Evolutionary conservation across 2,888 invertebrate species (phyloP).

Genomic region (Anoncus sp.): DNA sequence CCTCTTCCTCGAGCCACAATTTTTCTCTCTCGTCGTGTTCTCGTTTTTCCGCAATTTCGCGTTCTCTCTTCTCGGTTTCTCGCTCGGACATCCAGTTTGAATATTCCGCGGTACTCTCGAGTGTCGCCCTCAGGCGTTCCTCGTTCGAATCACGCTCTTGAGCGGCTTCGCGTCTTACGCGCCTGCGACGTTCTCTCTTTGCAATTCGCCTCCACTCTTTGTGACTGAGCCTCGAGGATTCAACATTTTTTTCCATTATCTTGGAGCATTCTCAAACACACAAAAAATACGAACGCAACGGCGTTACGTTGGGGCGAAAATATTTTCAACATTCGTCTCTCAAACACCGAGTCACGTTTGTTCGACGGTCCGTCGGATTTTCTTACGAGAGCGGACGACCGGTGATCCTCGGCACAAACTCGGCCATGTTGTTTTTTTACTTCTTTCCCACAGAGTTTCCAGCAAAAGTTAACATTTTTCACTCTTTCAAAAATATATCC

Average conservation of each 20-base stretch:
- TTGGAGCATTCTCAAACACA: constrained; percentile 13
- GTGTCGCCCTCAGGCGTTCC: constrained; percentile 85
- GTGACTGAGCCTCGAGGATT: constrained; percentile 83
- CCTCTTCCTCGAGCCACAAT: constrained; percentile 89
- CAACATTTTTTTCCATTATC: constrained; percentile 50
- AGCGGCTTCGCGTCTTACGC: constrained; percentile 86
- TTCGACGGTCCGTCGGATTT: constrained; percentile 30
- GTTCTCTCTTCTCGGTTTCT: constrained; percentile 84
- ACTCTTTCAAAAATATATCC: too few relatives aligned
- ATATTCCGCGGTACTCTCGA: constrained; percentile 81
- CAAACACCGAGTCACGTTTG: neutral
- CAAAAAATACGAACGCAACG: neutral
- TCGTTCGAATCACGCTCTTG: constrained; percentile 84
- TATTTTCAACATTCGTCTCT: neutral
- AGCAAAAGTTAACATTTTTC: too few relatives aligned
- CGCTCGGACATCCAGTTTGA: constrained; percentile 85
- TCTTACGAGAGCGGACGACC: constrained; percentile 56
- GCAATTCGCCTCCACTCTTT: constrained; percentile 89
- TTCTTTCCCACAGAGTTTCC: neutral
- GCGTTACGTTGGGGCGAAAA: neutral
- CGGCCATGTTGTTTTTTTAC: constrained; percentile 51
- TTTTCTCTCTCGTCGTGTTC: constrained; percentile 85
- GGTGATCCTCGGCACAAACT: constrained; percentile 62
- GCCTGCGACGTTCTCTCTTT: constrained; percentile 89
- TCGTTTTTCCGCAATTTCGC: constrained; percentile 85